Base-by-base conservation (phyloP, 2,888 invertebrate species). In the Plemyria rubiginata region DNA sequence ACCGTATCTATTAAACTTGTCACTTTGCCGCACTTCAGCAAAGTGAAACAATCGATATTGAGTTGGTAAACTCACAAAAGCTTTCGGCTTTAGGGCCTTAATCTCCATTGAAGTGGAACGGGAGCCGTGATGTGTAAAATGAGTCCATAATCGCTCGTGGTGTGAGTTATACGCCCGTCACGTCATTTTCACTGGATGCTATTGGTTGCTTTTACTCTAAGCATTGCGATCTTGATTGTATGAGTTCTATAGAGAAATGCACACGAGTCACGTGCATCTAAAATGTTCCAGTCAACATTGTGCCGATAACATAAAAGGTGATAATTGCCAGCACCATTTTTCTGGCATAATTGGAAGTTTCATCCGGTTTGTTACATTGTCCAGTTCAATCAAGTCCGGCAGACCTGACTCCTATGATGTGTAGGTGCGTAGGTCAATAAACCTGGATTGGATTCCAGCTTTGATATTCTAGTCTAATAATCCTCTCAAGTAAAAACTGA, bases 261-360 rank as follows among this genome's bases (percentile, higher is more conserved):
- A n/a, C 29, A 32, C 13, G 36, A 3, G 36, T 38, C 36, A 49
- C 29, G 32, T 29, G n/a, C 36, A 28, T 13, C 28, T 41, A 0
- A 16, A 50, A 36, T 41, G 9, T 15, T 9, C 16, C 9, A 16
- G 45, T 45, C 16, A 50, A 22, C 52, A 56, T 56, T 53, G 59
- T 56, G 32, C 38, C 57, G 36, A 48, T 60, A 65, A 48, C 55
- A 60, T 67, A 66, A 66, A 67, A 60, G 65, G 64, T 60, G 66
- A 67, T 70, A 70, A 70, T 64, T 70, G 66, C 53, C 49, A 52
- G 54, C 57, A 38, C 60, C 49, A 63, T 69, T 65, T 69, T 61
- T 32, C 60, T 52, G 15, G 9, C 38, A 11, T 54, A 59, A 60
- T 64, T 62, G 66, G 62, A 66, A 66, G 65, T 64, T 62, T 48